These are phyloP conservation scores for Trachurus trachurus DNA, from an alignment of 2,797 vertebrate genomes.

Conservation along the genomic window DNA sequence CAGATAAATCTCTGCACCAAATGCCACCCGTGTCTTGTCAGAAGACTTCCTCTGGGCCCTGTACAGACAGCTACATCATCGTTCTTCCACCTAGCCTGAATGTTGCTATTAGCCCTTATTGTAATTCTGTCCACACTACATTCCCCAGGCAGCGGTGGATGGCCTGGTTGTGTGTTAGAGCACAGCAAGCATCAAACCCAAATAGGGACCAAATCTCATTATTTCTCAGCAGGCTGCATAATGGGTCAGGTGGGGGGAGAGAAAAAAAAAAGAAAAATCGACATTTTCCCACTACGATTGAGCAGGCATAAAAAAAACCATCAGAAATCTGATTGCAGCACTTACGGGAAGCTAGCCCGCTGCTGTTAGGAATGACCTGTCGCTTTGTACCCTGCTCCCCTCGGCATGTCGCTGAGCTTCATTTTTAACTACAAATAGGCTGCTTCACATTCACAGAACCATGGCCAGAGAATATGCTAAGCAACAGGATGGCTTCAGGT, in stretches of 20 bases:
- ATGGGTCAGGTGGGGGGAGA: conserved; percentile 67
- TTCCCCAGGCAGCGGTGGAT: conserved; percentile 62
- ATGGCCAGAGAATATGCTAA: conserved; percentile 40
- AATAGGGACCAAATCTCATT: conserved; percentile 80
- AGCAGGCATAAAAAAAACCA: conserved; percentile 60
- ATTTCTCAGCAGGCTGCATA: conserved; percentile 75
- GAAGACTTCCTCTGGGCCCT: conserved; percentile 2
- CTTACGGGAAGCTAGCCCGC: conserved; percentile 66
- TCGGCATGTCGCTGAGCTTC: conserved; percentile 47
- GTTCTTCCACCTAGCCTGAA: conserved; percentile 40
- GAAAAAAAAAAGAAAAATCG: conserved; percentile 9
- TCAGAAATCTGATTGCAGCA: conserved; percentile 75
- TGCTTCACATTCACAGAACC: conserved; percentile 53
- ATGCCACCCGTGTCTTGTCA: not conserved
- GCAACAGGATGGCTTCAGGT: conserved; percentile 56
- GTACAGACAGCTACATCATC: conserved; percentile 21
- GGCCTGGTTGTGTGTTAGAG: conserved; percentile 67
- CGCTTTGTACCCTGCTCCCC: conserved; percentile 57
- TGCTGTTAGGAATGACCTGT: conserved; percentile 68
- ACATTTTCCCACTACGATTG: conserved; percentile 68
- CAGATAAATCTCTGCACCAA: conserved; percentile 1
- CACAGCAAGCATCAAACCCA: conserved; percentile 68
- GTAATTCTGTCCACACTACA: conserved; percentile 70
- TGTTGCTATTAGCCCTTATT: conserved; percentile 63
- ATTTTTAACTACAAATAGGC: conserved; percentile 67